Evolutionary conservation across 1,140 invertebrate genomes (phyloP).

Genomic region (Pissodes strobi): DNA sequence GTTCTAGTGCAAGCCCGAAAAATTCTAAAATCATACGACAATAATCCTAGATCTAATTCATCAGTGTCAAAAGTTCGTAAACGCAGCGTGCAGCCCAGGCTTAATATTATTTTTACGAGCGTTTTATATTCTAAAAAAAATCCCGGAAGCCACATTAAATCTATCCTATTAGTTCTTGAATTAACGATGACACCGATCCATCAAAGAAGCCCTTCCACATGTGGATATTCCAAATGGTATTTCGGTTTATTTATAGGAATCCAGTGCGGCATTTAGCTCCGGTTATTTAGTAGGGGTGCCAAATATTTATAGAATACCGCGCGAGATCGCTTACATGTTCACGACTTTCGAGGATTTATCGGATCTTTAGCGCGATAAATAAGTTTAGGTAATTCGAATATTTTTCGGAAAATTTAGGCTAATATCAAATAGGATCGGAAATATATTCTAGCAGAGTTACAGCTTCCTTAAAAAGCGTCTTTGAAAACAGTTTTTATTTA

Average conservation of each 20-base stretch:
- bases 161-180: slow-evolving; percentile 29
- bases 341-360: not conserved
- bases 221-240: slow-evolving; percentile 3
- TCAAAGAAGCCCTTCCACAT: slow-evolving; percentile 31
- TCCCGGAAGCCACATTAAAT: slow-evolving; percentile 31
- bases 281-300: slow-evolving; percentile 7
- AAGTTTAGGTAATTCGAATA: too few relatives aligned
- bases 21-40: too few relatives aligned
- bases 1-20: too few relatives aligned
- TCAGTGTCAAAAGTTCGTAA: too few relatives aligned
- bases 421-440: too few relatives aligned
- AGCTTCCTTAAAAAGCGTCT: too few relatives aligned
- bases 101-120: not conserved
- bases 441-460: too few relatives aligned
- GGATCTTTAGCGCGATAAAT: too few relatives aligned
- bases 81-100: too few relatives aligned
- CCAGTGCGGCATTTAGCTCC: not conserved
- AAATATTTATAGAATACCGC: slow-evolving; percentile 9
- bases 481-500: too few relatives aligned
- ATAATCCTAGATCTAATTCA: too few relatives aligned
- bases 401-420: too few relatives aligned
- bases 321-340: not conserved
- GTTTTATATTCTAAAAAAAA: not conserved
- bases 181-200: slow-evolving; percentile 15
- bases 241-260: slow-evolving; percentile 17